Evolutionary conservation across 2,888 invertebrate genomes (phyloP), one percentile per base, ranked within the genome.

Genomic region (Apocheima hispidaria): DNA sequence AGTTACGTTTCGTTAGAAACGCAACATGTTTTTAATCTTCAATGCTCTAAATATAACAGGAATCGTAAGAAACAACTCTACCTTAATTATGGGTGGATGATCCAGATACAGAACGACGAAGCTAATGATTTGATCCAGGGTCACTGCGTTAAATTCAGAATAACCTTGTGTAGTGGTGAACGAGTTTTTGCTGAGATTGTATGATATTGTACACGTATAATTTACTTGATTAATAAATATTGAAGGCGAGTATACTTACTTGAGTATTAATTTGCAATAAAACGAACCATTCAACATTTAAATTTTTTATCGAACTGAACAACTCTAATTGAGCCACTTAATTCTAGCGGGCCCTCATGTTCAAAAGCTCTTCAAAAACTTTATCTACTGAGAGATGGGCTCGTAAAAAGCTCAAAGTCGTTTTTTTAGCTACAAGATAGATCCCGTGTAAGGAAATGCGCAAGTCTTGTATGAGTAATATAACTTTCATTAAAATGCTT

Each of bases 121-220:
- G 54, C 66, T 63, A 68, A 66, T 68, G 61, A 66, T 60, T 57
- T 50, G 51, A 60, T 54, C 55, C 68, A 70, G 65, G 70, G 70
- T 63, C 70, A 60, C 44, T 50, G 53, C 53, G 60, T 51, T 65
- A 62, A 62, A 67, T 67, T 65, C 60, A 53, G 65, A 62, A 30
- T 58, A 65, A 68, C 67, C 68, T 70, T 70, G 69, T 28, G 12
- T 21, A 50, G 33, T 38, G 46, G 56, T 43, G 48, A 56, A 43
- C 43, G 49, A 46, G 10, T 62, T 62, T 57, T 57, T 49, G 26
- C 60, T 14, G 30, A 51, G 12, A 51, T 20, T 44, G 35, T n/a
- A 53, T 46, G 4, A 38, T 26, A 3, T 48, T 51, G 28, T 46
- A 38, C 41, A 12, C 21, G n/a, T 33, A 36, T 35, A 10, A 5